Evolutionary conservation across 2,888 invertebrate species (phyloP).

Genomic region (Meteorus colon): DNA sequence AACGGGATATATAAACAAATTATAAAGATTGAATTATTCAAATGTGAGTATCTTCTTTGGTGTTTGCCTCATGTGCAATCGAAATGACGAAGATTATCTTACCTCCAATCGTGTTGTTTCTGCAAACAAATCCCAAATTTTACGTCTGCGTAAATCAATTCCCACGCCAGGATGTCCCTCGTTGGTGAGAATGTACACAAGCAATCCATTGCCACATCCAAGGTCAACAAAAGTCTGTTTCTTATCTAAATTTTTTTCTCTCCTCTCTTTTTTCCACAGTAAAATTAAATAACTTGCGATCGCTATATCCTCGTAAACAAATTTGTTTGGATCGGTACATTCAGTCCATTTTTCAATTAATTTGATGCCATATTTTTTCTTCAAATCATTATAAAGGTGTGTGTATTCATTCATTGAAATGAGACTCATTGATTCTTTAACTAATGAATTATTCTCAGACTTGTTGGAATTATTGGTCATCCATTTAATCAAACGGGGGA

Average conservation of each 20-base stretch:
- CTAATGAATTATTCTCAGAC: slow-evolving; percentile 45
- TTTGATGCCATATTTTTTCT: slow-evolving; percentile 84
- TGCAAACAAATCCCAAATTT: slow-evolving; percentile 91
- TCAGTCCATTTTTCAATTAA: slow-evolving; percentile 92
- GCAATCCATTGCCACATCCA: slow-evolving; percentile 97
- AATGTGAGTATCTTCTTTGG: no score
- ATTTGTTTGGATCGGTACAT: slow-evolving; percentile 94
- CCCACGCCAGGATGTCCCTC: slow-evolving; percentile 91
- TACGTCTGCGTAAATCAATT: slow-evolving; percentile 87
- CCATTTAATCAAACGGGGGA: slow-evolving; percentile 80
- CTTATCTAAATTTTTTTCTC: slow-evolving; percentile 66
- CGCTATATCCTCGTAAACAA: slow-evolving; percentile 96
- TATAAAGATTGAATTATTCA: no score
- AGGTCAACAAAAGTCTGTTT: slow-evolving; percentile 89
- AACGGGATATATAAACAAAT: no score
- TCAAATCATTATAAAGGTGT: slow-evolving; percentile 82
- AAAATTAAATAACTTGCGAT: slow-evolving; percentile 91
- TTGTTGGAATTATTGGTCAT: slow-evolving; percentile 72
- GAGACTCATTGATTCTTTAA: slow-evolving; percentile 78
- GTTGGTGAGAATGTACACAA: slow-evolving; percentile 88
- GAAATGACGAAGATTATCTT: slow-evolving; percentile 51
- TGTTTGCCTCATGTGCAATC: neutral
- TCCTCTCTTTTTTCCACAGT: slow-evolving; percentile 82
- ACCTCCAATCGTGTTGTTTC: slow-evolving; percentile 80
- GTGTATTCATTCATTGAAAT: slow-evolving; percentile 83